Evolutionary conservation across 2,888 invertebrate species (phyloP), one percentile per base, ranked within the genome.

Genomic region (Oeneis ivallda): DNA sequence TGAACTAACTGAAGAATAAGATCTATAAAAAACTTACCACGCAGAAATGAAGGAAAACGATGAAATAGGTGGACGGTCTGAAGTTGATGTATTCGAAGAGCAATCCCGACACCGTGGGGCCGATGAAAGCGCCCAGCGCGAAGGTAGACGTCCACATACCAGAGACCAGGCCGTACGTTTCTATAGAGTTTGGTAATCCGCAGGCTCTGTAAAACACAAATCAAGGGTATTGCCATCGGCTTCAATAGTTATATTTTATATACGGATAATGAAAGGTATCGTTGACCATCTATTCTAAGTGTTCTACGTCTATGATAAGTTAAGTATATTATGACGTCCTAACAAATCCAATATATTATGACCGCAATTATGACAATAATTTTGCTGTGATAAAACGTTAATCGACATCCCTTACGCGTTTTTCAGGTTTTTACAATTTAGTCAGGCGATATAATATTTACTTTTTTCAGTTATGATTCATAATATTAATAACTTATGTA

Each of bases 101-200:
- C 50, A 96, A 92, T 0, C 96, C 96, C 74, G 83, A 96, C 85
- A 96, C 89, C 0, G 96, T 95, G 1, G 96, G 96, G 0, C 97
- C 97, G 59, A 96, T 94, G 83, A 96, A 96, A 1, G 96, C 96
- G 0, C 98, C 98, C 10, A 98, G 89, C 0, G 98, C 97, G 77
- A 98, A 97, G 0, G 96, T 95, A 0, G 97, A 97, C 1, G 98
- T 97, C 95, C 97, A 98, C 76, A 98, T 92, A 0, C 97, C 98
- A 0, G 98, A 97, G 9, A 98, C 95, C 45, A 98, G 89, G 0
- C 98, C 98, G 79, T 97, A 98, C 0, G 98, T 98, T 78, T 97
- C 96, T 71, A 98, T 93, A 69, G 95, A 96, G 83, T 98, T 96
- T 0, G 96, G 95, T 72, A 97, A 94, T 1, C 96, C 96, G 72